Base-by-base conservation (phyloP, 2,113 vertebrate genomes). In the Turnix velox region DNA sequence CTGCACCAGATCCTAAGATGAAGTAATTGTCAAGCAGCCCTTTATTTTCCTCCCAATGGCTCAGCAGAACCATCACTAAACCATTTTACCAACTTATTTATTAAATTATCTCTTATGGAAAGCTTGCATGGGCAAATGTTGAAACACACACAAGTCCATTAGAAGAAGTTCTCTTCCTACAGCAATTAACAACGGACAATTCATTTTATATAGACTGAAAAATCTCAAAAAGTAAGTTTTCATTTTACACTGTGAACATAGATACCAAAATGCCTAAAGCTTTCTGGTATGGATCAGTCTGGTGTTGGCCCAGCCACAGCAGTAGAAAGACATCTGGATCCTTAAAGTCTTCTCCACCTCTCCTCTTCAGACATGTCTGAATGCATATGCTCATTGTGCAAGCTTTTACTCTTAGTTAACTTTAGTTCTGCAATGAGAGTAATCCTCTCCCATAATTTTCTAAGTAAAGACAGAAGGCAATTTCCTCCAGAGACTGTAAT, bases 11-110 rank as follows among this genome's bases (percentile, higher is more conserved):
- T 30, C 49, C 19, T 76, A 84, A 37, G 27, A 4, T 66, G 58
- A 10, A 87, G 39, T 57, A 75, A 66, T 35, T 78, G 67, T 87
- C 49, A 76, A 42, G 54, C 87, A 91, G 92, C 77, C 77, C 81
- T 89, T 95, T 71, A 40, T 79, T 46, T 58, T 87, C 51, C 28
- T 79, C 84, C 18, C 46, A 87, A 82, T 71, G 94, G 91, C 91
- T 92, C 91, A 94, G 88, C 66, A 79, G 54, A 89, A 92, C 91
- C 87, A 89, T 76, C 78, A 78, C 49, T 58, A 72, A 93, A 59
- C 14, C 19, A 63, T 49, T 81, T 84, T 46, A 82, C 69, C 61
- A 52, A 94, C 35, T 87, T 40, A 24, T 73, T 40, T 49, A 54
- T 57, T 69, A 88, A 62, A 51, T 28, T 5, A 20, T 61, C 73